Evolutionary conservation across 1,140 invertebrate species (phyloP), one percentile per base, ranked within the genome.

Genomic region (Plectus sambesii): DNA sequence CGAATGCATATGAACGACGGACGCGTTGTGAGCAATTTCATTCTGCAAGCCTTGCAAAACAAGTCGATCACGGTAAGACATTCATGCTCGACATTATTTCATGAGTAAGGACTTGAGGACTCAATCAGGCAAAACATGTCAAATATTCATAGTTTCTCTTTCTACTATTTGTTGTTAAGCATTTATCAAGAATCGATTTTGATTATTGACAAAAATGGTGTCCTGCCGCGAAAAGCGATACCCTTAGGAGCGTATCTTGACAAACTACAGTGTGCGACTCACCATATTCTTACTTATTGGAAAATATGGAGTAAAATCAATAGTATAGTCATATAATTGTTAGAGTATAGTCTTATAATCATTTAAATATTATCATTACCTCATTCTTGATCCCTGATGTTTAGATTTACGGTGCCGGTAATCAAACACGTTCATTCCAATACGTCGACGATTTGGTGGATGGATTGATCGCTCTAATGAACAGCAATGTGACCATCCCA

Each of bases 1-100:
- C 74, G 93, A 66, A 99, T 99, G 94, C 90, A 97, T 65, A 88
- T 93, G 77, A 92, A 94, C 63, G 94, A 99, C 74, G 93, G 93
- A 3, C 74, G 94, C 35, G 93, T 99, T 2, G 93, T 99, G 0
- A 96, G 89, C 9, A 98, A 98, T 74, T 98, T 99, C 65, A 90
- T 99, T 55, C 77, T 96, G 38, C 93, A 99, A 74, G 87, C 90
- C 5, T 72, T 99, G 41, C 82, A 90, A 69, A 87, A 90, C 71
- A 79, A 93, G 66, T 83, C 85, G 5, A 90, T 98, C 33, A 98
- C 92, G 0, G 84, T 89, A 38, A 39, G 51, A n/a, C 22, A 35
- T 36, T 2, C n/a, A n/a, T 41, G 29, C 19, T 8, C 24, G n/a
- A n/a, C n/a, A n/a, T n/a, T n/a, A n/a, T 2, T 53, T 42, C 12